Conservation (phyloP, 2,113 vertebrate species). For the Anolis carolinensis region DNA sequence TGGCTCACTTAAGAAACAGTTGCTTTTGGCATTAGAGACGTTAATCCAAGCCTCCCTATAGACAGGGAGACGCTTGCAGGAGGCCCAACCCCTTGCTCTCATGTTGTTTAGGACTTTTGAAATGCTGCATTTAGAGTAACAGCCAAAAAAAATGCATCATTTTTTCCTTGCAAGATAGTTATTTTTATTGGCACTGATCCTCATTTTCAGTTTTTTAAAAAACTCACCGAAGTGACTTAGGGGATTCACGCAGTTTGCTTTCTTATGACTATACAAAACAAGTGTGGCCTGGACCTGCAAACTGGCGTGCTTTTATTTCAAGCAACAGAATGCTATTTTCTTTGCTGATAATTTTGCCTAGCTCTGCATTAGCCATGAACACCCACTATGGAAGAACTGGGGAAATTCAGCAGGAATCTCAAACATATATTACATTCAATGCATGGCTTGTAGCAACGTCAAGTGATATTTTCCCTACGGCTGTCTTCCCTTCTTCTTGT, state of each 20-base stretch:
- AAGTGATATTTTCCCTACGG: background rate
- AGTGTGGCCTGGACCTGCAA: slow-evolving; percentile 24
- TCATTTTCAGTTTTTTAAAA: background rate
- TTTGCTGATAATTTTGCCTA: background rate
- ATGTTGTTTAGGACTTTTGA: slow-evolving; percentile 13
- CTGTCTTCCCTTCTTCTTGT: too few relatives aligned
- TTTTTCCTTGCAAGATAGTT: slow-evolving; percentile 9
- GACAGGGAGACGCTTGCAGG: slow-evolving; percentile 30
- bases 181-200: slow-evolving; percentile 42
- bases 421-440: background rate
- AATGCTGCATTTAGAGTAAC: background rate
- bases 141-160: background rate
- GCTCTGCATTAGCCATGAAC: background rate
- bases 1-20: slow-evolving; percentile 56
- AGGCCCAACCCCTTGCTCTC: background rate
- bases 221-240: background rate
- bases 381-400: background rate
- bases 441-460: background rate
- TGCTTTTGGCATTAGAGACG: slow-evolving; percentile 38
- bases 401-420: background rate
- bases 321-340: slow-evolving; percentile 14
- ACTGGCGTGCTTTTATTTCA: slow-evolving; percentile 2
- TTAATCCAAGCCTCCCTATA: slow-evolving; percentile 47
- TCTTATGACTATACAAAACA: slow-evolving; percentile 30
- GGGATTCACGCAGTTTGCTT: slow-evolving; percentile 15